phyloP scores from a whole-genome alignment of 2,797 vertebrate species.

The Chaetophractus vellerosus region DNA sequence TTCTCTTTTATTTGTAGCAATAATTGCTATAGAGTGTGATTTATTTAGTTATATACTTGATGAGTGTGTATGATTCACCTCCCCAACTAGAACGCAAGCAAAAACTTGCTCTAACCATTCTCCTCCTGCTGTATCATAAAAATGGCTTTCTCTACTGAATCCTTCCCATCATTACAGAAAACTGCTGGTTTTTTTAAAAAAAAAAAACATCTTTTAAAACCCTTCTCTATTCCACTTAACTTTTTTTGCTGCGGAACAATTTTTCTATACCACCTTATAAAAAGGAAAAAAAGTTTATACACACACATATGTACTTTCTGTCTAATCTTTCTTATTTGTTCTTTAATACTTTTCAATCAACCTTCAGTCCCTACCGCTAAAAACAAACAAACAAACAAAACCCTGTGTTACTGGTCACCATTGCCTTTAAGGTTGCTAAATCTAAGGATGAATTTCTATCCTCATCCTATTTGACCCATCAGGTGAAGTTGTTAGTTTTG shows the following conservation, averaged over 20 bases:
- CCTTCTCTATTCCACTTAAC: neutral
- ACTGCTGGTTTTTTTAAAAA: neutral
- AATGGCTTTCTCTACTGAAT: neutral
- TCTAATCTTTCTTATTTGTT: neutral
- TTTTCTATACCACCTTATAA: neutral
- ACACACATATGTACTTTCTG: neutral
- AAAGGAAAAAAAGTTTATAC: neutral
- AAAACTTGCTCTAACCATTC: neutral
- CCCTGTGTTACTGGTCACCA: neutral
- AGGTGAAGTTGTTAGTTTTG: neutral
- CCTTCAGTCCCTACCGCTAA: neutral
- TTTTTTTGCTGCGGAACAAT: neutral
- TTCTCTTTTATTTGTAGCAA: neutral
- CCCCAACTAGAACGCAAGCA: neutral
- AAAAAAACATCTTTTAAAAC: neutral
- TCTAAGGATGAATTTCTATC: no score
- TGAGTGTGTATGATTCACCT: neutral
- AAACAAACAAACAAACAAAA: neutral
- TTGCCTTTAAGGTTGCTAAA: no score
- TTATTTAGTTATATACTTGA: neutral
- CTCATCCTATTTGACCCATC: neutral
- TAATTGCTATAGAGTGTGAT: neutral
- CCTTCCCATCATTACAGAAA: neutral
- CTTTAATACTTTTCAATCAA: neutral
- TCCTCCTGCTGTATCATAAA: neutral